Base-by-base conservation (phyloP, 2,797 vertebrate species). In the Gymnoscopelus braueri region DNA sequence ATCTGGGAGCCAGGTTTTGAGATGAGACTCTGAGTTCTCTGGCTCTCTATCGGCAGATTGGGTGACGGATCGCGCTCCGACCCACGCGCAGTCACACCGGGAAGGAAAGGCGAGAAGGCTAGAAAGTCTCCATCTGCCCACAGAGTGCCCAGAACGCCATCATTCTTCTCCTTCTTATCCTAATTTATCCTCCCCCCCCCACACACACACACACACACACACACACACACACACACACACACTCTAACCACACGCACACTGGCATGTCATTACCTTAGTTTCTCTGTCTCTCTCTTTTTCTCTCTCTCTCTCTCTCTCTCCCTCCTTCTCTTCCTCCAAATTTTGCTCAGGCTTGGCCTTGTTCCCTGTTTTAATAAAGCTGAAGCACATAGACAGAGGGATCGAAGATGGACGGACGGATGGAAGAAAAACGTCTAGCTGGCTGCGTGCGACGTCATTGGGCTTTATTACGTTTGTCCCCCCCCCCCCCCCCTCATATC, bases 321-420 rank as follows among this genome's bases (percentile, higher is more conserved):
- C 72, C 75, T 65, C 12, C 50, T 13, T 59, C 58, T 68, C 74
- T 77, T 59, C 5, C 8, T 83, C 81, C 82, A 80, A 78, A 82
- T 83, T 77, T 69, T 76, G 61, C 84, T 29, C 72, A 60, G 79
- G 79, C 78, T 84, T 63, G 61, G 69, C 77, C 39, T 3, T 2
- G 49, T 67, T 83, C 82, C 78, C 78, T 19, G n/a, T 81, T 89
- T 44, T 86, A 90, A 91, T 91, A 86, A 90, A 85, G 58, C 54
- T 14, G 3, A 54, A 71, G 77, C 69, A 53, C 56, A 10, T 47
- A 59, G 77, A 23, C 52, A 53, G 58, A 11, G 7, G 2, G 23
- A 49, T 15, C 48, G 68, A 5, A 12, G 47, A 23, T 10, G 48
- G 47, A 47, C 10, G 15, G 57, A 70, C 19, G 74, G 76, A 61